phyloP scores from a whole-genome alignment of 2,888 invertebrate species.

The Drosophila rellima region DNA sequence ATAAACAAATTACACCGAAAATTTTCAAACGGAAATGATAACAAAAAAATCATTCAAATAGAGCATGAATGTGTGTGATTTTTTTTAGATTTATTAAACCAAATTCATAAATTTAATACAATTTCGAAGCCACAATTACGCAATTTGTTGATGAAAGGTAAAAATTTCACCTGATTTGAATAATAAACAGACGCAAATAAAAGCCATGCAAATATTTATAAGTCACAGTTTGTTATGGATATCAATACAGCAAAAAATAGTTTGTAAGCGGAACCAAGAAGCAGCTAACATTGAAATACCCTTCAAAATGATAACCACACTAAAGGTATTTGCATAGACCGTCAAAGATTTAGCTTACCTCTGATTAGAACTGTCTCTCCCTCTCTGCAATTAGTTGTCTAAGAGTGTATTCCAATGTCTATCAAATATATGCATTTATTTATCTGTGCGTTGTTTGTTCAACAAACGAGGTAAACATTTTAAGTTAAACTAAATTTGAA shows the following conservation, averaged over 20 bases:
- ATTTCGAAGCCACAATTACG: conserved; percentile 22
- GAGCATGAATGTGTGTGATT: conserved; percentile 45
- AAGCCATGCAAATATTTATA: conserved; percentile 16
- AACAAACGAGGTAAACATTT: conserved; percentile 37
- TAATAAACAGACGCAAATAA: conserved; percentile 18
- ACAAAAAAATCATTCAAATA: conserved; percentile 53
- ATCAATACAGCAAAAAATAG: conserved; percentile 1
- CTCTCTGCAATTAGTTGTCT: neutral
- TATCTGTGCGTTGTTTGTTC: conserved; percentile 24
- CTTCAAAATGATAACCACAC: neutral
- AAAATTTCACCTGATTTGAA: conserved; percentile 38
- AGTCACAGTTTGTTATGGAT: conserved; percentile 21
- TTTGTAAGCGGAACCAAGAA: conserved; percentile 18
- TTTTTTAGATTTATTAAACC: conserved; percentile 4
- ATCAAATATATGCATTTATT: neutral
- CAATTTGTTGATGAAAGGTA: conserved; percentile 18
- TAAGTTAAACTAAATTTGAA: conserved; percentile 22
- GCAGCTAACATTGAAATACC: conserved; percentile 3
- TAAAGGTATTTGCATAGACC: neutral
- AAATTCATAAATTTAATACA: conserved; percentile 18
- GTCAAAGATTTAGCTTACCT: neutral
- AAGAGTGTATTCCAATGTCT: neutral
- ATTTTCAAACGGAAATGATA: conserved; percentile 32
- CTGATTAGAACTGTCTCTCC: neutral
- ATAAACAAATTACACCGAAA: conserved; percentile 7